Evolutionary conservation across 2,888 invertebrate genomes (phyloP).

Genomic region (Drosophila melanosoma): DNA sequence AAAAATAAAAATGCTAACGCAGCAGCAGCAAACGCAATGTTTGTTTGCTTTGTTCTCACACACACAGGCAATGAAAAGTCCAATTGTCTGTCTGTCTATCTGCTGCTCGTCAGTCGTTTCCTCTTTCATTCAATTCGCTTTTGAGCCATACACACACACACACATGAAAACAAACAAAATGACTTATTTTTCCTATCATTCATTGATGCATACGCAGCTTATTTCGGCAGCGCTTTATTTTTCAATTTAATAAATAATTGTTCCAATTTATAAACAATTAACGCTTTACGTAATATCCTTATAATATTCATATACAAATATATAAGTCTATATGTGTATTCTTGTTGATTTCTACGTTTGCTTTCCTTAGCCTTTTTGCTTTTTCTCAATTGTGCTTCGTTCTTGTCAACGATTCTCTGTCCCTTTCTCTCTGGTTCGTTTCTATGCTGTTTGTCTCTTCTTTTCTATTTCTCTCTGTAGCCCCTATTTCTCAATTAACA

Average conservation of each 20-base stretch:
- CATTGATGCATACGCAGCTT: conserved; percentile 33
- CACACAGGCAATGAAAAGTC: conserved; percentile 24
- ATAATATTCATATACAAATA: conserved; percentile 22
- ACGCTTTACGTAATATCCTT: conserved; percentile 55
- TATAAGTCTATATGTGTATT: conserved; percentile 12
- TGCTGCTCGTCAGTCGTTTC: conserved; percentile 39
- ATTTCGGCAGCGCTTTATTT: conserved; percentile 34
- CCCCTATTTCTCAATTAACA: conserved; percentile 11
- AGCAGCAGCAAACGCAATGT: conserved; percentile 32
- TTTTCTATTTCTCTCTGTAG: conserved; percentile 1
- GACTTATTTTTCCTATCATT: conserved; percentile 28
- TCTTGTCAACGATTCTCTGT: conserved; percentile 26
- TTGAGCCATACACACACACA: conserved; percentile 24
- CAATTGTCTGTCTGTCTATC: conserved; percentile 46
- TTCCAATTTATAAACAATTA: conserved; percentile 57
- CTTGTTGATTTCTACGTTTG: conserved; percentile 42
- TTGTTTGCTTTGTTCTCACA: conserved; percentile 46
- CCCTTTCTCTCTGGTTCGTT: conserved; percentile 12
- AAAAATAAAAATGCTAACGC: conserved; percentile 44
- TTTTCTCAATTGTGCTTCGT: conserved; percentile 28
- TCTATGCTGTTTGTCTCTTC: conserved; percentile 7
- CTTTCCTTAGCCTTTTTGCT: conserved; percentile 49
- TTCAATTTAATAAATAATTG: conserved; percentile 57
- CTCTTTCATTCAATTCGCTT: conserved; percentile 51
- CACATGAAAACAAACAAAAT: not conserved